phyloP scores from a whole-genome alignment of 2,888 invertebrate species.

The Dasypolia templi region DNA sequence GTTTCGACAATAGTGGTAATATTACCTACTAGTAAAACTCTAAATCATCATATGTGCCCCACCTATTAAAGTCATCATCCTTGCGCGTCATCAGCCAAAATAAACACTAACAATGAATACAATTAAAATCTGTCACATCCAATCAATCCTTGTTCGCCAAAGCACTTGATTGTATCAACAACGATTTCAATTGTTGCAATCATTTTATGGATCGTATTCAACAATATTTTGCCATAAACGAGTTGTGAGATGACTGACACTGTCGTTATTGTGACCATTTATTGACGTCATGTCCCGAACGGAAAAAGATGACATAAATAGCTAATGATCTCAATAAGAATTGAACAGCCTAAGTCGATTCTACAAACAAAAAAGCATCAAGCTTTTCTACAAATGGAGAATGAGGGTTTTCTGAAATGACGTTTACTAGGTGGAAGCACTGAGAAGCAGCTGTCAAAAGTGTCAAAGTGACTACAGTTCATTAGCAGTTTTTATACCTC shows the following conservation, averaged over 20 bases:
- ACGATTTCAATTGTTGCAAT: slow-evolving; percentile 34
- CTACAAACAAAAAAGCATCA: background rate
- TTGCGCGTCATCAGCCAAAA: slow-evolving; percentile 44
- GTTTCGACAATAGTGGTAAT: no score
- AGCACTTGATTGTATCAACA: slow-evolving; percentile 33
- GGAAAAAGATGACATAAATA: background rate
- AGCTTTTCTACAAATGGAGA: background rate
- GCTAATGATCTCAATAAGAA: background rate
- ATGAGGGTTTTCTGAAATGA: no score
- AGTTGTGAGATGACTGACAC: slow-evolving; percentile 6
- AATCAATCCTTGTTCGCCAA: slow-evolving; percentile 38
- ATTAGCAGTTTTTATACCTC: no score
- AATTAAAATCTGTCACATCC: slow-evolving; percentile 42
- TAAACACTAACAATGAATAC: slow-evolving; percentile 21
- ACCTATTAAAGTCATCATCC: background rate
- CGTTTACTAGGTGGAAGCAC: no score
- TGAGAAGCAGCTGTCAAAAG: no score
- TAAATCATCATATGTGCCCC: background rate
- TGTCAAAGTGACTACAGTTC: no score
- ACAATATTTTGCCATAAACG: slow-evolving; percentile 13
- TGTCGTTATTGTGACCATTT: background rate
- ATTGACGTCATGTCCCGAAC: slow-evolving; percentile 34
- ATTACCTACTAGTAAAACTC: background rate
- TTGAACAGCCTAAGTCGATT: background rate
- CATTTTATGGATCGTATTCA: slow-evolving; percentile 26